Conservation (phyloP, 92 coral and sea anemone species). For the Micromussa lordhowensis region DNA sequence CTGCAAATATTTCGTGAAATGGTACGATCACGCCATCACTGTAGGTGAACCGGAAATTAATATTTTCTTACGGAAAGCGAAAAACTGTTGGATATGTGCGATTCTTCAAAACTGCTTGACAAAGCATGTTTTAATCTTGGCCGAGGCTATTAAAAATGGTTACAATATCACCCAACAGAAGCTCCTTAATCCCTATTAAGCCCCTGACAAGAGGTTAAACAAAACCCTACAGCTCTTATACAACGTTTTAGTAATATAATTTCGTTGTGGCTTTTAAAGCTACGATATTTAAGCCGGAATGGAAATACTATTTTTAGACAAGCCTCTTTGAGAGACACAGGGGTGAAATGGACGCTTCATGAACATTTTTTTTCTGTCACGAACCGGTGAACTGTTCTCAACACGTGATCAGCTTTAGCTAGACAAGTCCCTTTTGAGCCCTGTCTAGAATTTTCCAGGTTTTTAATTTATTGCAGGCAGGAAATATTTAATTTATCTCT, state of each 20-base stretch:
- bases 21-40: not conserved
- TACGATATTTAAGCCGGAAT: not conserved
- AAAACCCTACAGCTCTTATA: not conserved
- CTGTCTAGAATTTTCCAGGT: not conserved
- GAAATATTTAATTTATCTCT: not conserved
- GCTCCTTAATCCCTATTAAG: not conserved
- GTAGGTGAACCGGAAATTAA: not conserved
- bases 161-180: not conserved
- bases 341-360: not conserved
- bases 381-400: not conserved
- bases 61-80: not conserved
- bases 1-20: not conserved
- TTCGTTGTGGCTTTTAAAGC: not conserved
- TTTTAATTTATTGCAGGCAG: not conserved
- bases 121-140: not conserved
- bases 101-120: not conserved
- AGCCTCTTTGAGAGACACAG: not conserved
- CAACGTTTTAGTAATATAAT: not conserved
- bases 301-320: not conserved
- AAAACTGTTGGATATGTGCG: not conserved
- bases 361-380: not conserved
- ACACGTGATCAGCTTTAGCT: not conserved
- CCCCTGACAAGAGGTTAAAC: not conserved
- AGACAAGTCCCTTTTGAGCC: not conserved
- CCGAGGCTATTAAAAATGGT: not conserved